Base-by-base conservation (phyloP, 2,797 vertebrate species). In the Rhinella marina region DNA sequence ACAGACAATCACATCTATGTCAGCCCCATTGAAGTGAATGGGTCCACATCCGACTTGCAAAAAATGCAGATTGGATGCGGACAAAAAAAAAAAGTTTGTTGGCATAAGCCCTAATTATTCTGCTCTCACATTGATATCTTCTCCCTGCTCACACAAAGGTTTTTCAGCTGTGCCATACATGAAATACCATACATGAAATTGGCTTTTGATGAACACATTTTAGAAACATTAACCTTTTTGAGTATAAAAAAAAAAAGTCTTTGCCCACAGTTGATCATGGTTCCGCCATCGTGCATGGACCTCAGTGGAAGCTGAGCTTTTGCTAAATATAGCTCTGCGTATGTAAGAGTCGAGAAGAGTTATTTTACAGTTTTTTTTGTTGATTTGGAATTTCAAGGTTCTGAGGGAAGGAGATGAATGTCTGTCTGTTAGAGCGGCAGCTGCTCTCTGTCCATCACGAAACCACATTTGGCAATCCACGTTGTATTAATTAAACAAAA, bases 381-480 rank as follows among this genome's bases (percentile, higher is more conserved):
- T 32, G 92, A 90, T 91, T 91, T 78, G 91, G 91, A 90, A n/a
- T 94, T 94, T 94, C 90, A 90, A 93, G 91, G 93, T 93, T 91
- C 91, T 0, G 81, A 89, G 91, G 59, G 90, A 86, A 91, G 90
- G 86, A 92, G 90, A 92, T 92, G 91, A 94, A 93, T 93, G 92
- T 92, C 91, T 93, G 93, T 92, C 92, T 94, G 92, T 94, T 93
- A 85, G 14, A 91, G 92, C 86, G 92, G 91, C 95, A 96, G 95
- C 95, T 96, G 95, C 91, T 93, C 93, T 91, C 92, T 93, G 95
- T 95, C 95, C 92, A 87, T 95, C 90, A 86, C 86, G 90, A 93
- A 90, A 90, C 87, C 79, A 85, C 92, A 91, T 93, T 92, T 91
- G 93, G 91, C 81, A 23, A 91, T 89, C 91, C 92, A 86, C 84